Evolutionary conservation across 2,113 vertebrate species (phyloP), one percentile per base, ranked within the genome.

Genomic region (Rousettus leschenaultii): DNA sequence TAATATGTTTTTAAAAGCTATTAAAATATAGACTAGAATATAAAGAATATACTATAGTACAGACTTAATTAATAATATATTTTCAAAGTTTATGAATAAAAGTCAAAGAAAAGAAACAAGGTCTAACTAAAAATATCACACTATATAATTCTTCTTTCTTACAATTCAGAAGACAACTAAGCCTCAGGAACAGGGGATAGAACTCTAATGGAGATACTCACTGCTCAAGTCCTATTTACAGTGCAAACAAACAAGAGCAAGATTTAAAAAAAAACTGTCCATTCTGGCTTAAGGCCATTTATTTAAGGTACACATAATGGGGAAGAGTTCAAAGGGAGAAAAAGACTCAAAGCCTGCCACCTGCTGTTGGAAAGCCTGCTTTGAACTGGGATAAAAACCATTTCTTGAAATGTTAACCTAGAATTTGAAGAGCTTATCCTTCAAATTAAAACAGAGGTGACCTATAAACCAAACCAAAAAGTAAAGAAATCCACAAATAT

Each of bases 111-210:
- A 92, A 78, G 18, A 93, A 77, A 85, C 1, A 48, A 8, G 16
- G 18, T 35, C 40, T 40, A 88, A 57, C 26, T 88, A 89, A 78
- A 95, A 86, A 68, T 86, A 15, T 6, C 40, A 45, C 57, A 24
- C 90, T 51, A 78, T 24, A 53, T 4, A 96, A 78, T 45, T 22
- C 2, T 75, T 30, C 61, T 97, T 93, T 71, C 55, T 94, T 97
- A 89, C 78, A 97, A 87, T 96, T 84, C 94, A 61, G 45, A 96
- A 95, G 35, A 86, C 89, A 97, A 68, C 48, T 92, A 84, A 96
- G 63, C 22, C 63, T 55, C 66, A 35, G 94, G 71, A 12, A 33
- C 15, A 6, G 43, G 43, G 43, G 8, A 40, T 5, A 91, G 15
- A 94, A 55, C 13, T 75, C 3, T 74, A 94, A 84, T 24, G 21